Conservation (phyloP, 1,140 invertebrate genomes). For the Ceratina australensis region DNA sequence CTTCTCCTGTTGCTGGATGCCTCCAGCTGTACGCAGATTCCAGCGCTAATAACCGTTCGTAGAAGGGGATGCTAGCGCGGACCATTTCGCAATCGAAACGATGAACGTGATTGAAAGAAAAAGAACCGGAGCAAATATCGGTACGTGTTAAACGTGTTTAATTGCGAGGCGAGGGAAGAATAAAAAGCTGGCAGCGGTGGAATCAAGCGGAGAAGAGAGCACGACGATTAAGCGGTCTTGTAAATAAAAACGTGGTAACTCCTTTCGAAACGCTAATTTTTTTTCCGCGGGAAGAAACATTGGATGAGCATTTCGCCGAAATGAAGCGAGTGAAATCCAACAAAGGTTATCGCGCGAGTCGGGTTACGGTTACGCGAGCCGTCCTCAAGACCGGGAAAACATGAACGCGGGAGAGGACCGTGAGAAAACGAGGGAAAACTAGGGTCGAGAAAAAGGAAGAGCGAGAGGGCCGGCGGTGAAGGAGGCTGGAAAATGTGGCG, state of each 20-base stretch:
- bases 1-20: conserved; percentile 44
- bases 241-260: background rate
- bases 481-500: conserved; percentile 23
- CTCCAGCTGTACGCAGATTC: conserved; percentile 58
- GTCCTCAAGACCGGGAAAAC: conserved; percentile 34
- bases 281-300: background rate
- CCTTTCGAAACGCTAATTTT: background rate
- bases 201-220: background rate
- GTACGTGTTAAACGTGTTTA: too few species aligned
- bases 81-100: background rate
- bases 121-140: background rate
- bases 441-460: conserved; percentile 2
- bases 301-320: background rate
- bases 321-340: conserved; percentile 41
- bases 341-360: conserved; percentile 49
- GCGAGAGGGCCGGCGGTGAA: conserved; percentile 9
- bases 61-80: background rate
- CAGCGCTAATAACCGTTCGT: conserved; percentile 42
- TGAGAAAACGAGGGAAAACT: background rate
- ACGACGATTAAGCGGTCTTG: background rate
- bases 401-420: conserved; percentile 23
- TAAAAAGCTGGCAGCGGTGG: background rate
- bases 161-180: background rate
- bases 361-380: conserved; percentile 30
- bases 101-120: background rate